phyloP scores from a whole-genome alignment of 2,797 vertebrate species.

The Gymnothorax reevesii region DNA sequence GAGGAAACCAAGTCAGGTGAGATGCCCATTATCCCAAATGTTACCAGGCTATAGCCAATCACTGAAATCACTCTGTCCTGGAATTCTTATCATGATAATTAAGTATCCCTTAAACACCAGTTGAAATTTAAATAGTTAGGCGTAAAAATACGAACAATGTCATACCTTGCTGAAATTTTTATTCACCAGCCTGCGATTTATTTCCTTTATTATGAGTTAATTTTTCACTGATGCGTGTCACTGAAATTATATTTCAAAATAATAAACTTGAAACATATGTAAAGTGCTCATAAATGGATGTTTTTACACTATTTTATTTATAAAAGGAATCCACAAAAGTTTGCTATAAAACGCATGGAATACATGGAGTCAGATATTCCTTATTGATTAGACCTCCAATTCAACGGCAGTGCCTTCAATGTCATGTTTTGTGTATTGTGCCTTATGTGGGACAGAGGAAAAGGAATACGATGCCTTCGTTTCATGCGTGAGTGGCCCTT shows the following conservation, averaged over 20 bases:
- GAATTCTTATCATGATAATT: too few species aligned
- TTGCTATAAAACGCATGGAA: background rate
- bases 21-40: constrained; percentile 19
- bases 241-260: background rate
- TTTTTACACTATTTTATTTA: background rate
- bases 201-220: background rate
- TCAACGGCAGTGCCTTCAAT: background rate
- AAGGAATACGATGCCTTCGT: constrained; percentile 87
- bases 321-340: background rate
- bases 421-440: background rate
- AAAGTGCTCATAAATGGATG: too few species aligned
- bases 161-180: background rate
- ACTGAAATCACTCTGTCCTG: background rate
- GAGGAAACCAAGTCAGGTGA: constrained; percentile 67
- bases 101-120: background rate
- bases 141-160: background rate
- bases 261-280: background rate
- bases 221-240: background rate
- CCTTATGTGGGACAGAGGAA: constrained; percentile 63
- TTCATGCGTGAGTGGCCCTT: constrained; percentile 72
- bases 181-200: background rate
- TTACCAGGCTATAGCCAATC: background rate
- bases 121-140: background rate
- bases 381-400: background rate
- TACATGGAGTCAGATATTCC: background rate